These are phyloP conservation scores for Planococcus citri DNA, from an alignment of 1,140 invertebrate genomes.

Conservation along the genomic window DNA sequence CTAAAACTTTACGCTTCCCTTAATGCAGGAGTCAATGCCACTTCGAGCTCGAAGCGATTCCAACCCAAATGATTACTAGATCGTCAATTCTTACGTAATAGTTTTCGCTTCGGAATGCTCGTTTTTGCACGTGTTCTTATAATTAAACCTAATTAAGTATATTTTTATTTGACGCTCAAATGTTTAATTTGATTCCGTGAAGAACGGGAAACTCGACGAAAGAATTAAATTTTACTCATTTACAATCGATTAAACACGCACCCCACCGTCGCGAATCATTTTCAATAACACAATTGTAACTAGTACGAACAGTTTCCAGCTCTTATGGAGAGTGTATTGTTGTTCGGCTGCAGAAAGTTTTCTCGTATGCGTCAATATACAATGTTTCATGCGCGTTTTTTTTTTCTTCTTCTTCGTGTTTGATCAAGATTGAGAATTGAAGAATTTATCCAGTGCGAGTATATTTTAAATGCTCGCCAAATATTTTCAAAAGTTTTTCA, in stretches of 20 bases:
- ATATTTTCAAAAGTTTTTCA: neutral
- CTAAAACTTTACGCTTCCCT: too few species aligned
- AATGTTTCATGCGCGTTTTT: neutral
- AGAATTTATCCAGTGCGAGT: neutral
- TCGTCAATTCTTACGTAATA: neutral
- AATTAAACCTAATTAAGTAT: neutral
- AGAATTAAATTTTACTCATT: neutral
- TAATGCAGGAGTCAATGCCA: too few species aligned
- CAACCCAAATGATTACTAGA: neutral
- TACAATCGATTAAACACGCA: constrained; percentile 11
- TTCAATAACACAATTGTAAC: constrained; percentile 14
- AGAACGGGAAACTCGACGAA: neutral
- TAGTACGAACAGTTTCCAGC: neutral
- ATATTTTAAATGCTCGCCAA: constrained; percentile 2
- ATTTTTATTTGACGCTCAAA: neutral
- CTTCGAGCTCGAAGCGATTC: neutral
- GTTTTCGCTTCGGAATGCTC: neutral
- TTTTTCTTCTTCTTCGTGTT: neutral
- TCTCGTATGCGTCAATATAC: neutral
- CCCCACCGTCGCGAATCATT: constrained; percentile 1
- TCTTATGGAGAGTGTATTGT: neutral
- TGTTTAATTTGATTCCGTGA: neutral
- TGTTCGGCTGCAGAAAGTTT: neutral
- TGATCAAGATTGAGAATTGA: neutral
- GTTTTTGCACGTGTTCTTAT: neutral